phyloP scores from a whole-genome alignment of 2,888 invertebrate genomes.

The Metalampra italica region DNA sequence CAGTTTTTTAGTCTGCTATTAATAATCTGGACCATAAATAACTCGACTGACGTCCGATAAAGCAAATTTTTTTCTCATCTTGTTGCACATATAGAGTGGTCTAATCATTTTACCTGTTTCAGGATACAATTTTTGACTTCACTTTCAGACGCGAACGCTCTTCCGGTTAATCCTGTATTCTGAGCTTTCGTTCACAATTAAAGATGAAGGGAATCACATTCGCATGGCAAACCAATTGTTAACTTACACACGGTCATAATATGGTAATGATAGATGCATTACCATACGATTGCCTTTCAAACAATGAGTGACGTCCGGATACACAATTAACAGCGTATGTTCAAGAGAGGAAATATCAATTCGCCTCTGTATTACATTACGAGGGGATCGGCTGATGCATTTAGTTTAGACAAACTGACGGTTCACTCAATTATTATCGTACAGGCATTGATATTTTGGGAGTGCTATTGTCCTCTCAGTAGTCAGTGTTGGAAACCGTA shows the following conservation, averaged over 20 bases:
- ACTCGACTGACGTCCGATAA: too few relatives aligned
- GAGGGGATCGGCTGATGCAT: slow-evolving; percentile 52
- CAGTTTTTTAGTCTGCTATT: too few relatives aligned
- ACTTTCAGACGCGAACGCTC: too few relatives aligned
- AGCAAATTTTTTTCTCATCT: too few relatives aligned
- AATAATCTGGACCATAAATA: too few relatives aligned
- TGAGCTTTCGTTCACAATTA: too few relatives aligned
- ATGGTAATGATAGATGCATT: slow-evolving; percentile 9
- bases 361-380: slow-evolving; percentile 37
- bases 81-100: too few relatives aligned
- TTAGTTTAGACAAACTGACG: slow-evolving; percentile 40
- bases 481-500: too few relatives aligned
- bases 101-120: too few relatives aligned
- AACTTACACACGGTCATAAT: background rate
- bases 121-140: too few relatives aligned
- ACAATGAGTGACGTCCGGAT: slow-evolving; percentile 73
- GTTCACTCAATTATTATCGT: slow-evolving; percentile 49
- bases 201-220: too few relatives aligned
- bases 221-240: slow-evolving; percentile 4
- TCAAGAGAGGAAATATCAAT: slow-evolving; percentile 77
- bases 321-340: slow-evolving; percentile 64
- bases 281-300: slow-evolving; percentile 41
- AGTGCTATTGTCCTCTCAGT: background rate
- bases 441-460: slow-evolving; percentile 23
- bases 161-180: too few relatives aligned